phyloP scores from a whole-genome alignment of 2,113 vertebrate species.

The Cyprinodon brontotheroides region DNA sequence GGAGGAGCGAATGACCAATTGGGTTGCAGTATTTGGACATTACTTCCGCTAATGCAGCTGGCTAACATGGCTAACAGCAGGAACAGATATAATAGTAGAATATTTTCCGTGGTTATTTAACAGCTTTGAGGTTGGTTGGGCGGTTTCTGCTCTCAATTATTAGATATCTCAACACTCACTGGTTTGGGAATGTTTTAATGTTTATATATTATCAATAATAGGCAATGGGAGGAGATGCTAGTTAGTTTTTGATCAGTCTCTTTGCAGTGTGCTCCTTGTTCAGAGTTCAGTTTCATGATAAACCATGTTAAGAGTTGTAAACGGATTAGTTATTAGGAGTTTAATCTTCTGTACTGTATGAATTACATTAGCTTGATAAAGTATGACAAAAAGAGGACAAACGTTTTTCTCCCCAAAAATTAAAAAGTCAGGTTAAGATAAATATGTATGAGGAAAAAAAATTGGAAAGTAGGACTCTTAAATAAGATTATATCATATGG shows the following conservation, averaged over 20 bases:
- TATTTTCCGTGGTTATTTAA: neutral
- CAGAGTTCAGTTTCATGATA: neutral
- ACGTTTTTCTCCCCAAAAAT: neutral
- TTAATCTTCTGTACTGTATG: neutral
- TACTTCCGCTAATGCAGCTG: conserved; percentile 47
- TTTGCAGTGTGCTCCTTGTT: neutral
- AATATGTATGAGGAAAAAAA: neutral
- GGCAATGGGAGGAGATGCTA: conserved; percentile 10
- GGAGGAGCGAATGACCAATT: conserved; percentile 59
- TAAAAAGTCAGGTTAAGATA: neutral
- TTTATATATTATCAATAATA: conserved; percentile 1
- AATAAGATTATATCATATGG: too few relatives aligned
- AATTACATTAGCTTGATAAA: neutral
- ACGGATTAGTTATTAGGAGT: too few relatives aligned
- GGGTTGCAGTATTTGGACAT: conserved; percentile 1
- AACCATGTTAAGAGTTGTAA: neutral
- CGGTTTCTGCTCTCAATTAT: neutral
- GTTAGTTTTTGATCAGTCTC: neutral
- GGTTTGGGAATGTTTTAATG: neutral
- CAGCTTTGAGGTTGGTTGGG: fast-evolving
- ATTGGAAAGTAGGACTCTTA: neutral
- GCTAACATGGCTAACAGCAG: conserved; percentile 35
- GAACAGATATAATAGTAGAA: neutral
- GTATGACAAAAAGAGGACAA: neutral
- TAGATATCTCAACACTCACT: neutral